Conservation (phyloP, 2,797 vertebrate genomes). For the Taenioides sp. region DNA sequence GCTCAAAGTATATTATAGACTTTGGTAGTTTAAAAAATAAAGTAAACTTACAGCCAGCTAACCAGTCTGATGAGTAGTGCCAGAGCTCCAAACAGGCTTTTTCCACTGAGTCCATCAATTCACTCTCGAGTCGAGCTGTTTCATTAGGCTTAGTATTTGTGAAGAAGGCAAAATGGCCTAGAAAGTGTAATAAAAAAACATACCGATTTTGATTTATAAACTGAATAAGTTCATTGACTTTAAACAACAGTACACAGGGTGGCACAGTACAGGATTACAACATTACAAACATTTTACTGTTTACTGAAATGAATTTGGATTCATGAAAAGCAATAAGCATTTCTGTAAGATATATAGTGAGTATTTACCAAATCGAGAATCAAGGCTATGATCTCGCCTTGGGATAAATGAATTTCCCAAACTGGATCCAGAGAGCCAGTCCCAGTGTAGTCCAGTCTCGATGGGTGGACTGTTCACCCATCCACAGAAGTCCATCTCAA, state of each 20-base stretch:
- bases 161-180: slow-evolving; percentile 67
- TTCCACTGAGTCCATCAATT: slow-evolving; percentile 64
- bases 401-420: accelerated
- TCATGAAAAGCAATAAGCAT: not conserved
- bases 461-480: slow-evolving; percentile 70
- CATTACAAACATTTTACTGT: not conserved
- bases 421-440: slow-evolving; percentile 69
- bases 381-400: slow-evolving; percentile 64
- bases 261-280: too few relatives aligned
- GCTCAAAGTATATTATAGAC: too few relatives aligned
- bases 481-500: slow-evolving; percentile 78
- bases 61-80: slow-evolving; percentile 37
- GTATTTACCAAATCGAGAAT: slow-evolving; percentile 66
- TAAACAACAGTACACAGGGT: not conserved
- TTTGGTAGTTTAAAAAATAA: not conserved
- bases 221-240: not conserved
- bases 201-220: not conserved
- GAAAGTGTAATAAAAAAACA: not conserved
- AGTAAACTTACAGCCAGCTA: slow-evolving; percentile 16
- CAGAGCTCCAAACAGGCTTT: slow-evolving; percentile 77
- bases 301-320: not conserved
- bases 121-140: slow-evolving; percentile 68
- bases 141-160: accelerated
- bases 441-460: slow-evolving; percentile 64
- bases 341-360: not conserved